Conservation (phyloP, 2,888 invertebrate genomes). For the Cheilosia scutellata region DNA sequence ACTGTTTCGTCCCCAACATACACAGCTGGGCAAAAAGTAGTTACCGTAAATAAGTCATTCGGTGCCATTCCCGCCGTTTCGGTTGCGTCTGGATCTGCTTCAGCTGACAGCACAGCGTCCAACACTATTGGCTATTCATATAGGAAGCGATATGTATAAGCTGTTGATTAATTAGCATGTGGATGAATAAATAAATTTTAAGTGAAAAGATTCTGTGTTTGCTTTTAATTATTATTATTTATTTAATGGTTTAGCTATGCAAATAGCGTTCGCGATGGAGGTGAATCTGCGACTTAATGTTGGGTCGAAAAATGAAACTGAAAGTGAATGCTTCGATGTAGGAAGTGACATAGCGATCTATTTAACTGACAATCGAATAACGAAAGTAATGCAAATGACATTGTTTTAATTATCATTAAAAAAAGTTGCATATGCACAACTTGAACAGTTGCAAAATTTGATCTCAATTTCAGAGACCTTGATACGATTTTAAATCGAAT, state of each 20-base stretch:
- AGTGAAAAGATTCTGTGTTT: constrained; percentile 12
- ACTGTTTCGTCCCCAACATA: neutral
- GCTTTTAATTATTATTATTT: neutral
- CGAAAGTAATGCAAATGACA: neutral
- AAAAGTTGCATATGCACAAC: too few relatives aligned
- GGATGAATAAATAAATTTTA: constrained; percentile 61
- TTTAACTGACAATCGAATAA: neutral
- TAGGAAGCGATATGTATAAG: constrained; percentile 27
- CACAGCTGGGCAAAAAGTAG: neutral
- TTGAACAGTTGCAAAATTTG: too few relatives aligned
- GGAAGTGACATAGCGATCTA: neutral
- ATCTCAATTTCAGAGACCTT: too few relatives aligned
- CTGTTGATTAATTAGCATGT: constrained; percentile 28
- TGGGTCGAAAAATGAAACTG: constrained; percentile 1
- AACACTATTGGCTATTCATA: constrained; percentile 37
- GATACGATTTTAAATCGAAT: too few relatives aligned
- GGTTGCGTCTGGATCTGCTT: neutral
- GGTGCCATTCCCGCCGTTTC: neutral
- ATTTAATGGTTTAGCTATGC: constrained; percentile 9
- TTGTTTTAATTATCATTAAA: too few relatives aligned
- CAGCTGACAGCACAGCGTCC: constrained; percentile 1
- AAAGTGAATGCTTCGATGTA: constrained; percentile 14
- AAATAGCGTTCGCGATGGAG: constrained; percentile 10
- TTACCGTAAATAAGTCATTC: constrained; percentile 36
- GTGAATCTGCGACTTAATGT: neutral